These are phyloP conservation scores for Pristionchus pacificus DNA, from an alignment of 1,140 invertebrate species.

Conservation along the genomic window DNA sequence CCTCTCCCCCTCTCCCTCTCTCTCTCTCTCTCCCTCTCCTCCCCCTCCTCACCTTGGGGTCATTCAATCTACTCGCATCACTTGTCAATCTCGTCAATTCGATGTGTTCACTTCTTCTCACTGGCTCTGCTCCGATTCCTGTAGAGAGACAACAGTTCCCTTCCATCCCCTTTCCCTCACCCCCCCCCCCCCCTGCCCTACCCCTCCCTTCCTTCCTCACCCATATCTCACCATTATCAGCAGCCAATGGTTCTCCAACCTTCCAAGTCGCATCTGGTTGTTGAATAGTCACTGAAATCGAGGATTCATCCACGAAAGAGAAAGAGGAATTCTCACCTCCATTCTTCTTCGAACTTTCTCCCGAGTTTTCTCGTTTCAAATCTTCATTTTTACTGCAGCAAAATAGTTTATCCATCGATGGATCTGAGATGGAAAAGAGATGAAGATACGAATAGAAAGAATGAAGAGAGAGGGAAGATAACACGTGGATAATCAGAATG, in stretches of 20 bases:
- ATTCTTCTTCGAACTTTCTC: neutral
- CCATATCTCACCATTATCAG: too few species aligned
- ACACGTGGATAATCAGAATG: too few species aligned
- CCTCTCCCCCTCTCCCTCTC: too few species aligned
- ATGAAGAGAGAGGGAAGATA: too few species aligned
- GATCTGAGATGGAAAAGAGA: too few species aligned
- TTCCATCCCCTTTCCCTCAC: neutral
- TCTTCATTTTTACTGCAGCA: neutral
- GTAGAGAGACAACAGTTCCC: neutral
- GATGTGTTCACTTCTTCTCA: neutral
- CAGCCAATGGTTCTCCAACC: neutral
- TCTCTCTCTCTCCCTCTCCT: too few species aligned
- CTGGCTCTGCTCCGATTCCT: neutral
- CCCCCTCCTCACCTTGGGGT: neutral
- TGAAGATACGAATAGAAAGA: too few species aligned
- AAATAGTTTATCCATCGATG: neutral
- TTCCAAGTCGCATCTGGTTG: neutral
- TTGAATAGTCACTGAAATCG: neutral
- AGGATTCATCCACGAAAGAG: neutral
- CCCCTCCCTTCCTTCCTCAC: too few species aligned
- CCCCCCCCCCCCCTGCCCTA: too few species aligned
- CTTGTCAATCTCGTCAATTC: neutral
- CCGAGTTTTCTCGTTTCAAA: neutral
- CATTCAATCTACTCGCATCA: neutral
- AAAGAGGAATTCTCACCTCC: neutral